Conservation (phyloP, 2,113 vertebrate genomes). For the Heliornis fulica region DNA sequence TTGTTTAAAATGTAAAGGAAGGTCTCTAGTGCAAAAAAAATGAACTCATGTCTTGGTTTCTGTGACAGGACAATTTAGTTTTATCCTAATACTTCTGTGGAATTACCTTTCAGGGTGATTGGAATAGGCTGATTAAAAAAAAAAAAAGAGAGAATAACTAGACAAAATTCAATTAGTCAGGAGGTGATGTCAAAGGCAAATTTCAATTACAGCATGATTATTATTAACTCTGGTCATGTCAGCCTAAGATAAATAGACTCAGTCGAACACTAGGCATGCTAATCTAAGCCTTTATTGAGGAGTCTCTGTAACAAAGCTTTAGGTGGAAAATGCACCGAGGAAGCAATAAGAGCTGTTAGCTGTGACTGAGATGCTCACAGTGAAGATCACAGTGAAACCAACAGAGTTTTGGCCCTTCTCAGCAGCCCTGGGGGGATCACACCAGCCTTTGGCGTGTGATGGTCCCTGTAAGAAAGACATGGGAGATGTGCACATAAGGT, state of each 20-base stretch:
- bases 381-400: neutral
- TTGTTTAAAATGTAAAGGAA: neutral
- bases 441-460: neutral
- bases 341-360: rapidly evolving
- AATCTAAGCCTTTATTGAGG: neutral
- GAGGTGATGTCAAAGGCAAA: neutral
- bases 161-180: neutral
- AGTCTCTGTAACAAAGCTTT: rapidly evolving
- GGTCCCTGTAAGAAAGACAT: neutral
- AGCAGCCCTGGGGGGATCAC: neutral
- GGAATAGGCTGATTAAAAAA: neutral
- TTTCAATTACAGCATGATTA: neutral
- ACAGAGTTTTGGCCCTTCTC: too few relatives aligned
- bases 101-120: neutral
- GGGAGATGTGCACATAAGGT: neutral
- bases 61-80: neutral
- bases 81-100: neutral
- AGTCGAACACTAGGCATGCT: neutral
- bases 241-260: neutral
- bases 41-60: neutral
- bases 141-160: neutral
- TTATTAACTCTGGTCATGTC: neutral
- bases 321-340: neutral
- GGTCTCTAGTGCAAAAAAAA: neutral
- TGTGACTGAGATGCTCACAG: rapidly evolving